Percentiles rank a stretch among this genome's conserved stretches.
Evolutionary conservation across 2,888 invertebrate species (phyloP).

Genomic region (Tromatobia lineatoria): DNA sequence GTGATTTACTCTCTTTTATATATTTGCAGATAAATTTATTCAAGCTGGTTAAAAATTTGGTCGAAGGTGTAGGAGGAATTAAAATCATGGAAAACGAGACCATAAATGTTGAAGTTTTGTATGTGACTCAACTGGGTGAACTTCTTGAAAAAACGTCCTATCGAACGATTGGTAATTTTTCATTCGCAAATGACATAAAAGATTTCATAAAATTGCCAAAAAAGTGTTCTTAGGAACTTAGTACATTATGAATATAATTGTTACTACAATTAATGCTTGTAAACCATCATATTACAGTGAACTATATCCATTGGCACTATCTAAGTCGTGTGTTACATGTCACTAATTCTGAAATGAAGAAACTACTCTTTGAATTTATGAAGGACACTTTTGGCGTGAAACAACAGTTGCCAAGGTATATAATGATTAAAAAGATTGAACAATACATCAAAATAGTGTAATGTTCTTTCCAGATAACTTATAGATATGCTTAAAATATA

Average conservation of each 20-base stretch:
- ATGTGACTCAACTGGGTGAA: slow-evolving; percentile 52
- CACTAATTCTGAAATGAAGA: slow-evolving; percentile 65
- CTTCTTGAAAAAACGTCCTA: slow-evolving; percentile 63
- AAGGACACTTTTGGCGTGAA: slow-evolving; percentile 49
- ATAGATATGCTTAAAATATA: no score
- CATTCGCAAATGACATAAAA: no score
- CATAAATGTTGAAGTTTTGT: slow-evolving; percentile 54
- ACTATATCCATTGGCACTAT: slow-evolving; percentile 73
- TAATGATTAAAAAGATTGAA: neutral
- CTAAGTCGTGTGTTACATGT: slow-evolving; percentile 57
- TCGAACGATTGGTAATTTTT: slow-evolving; percentile 70
- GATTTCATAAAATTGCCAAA: no score
- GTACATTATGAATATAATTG: neutral
- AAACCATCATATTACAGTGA: slow-evolving; percentile 61
- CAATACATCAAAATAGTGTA: no score
- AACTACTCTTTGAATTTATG: slow-evolving; percentile 48
- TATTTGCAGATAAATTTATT: slow-evolving; percentile 68
- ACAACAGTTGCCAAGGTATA: slow-evolving; percentile 46
- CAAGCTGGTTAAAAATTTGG: slow-evolving; percentile 59
- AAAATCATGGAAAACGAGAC: slow-evolving; percentile 60
- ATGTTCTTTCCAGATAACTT: no score
- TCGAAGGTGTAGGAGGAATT: slow-evolving; percentile 52
- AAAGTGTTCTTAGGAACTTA: neutral
- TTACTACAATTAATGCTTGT: neutral
- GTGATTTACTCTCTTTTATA: neutral